A percentile compares a stretch with the other conserved stretches of the same genome.
phyloP scores from a whole-genome alignment of 2,888 invertebrate genomes.

The Monoplex corrugatus region DNA sequence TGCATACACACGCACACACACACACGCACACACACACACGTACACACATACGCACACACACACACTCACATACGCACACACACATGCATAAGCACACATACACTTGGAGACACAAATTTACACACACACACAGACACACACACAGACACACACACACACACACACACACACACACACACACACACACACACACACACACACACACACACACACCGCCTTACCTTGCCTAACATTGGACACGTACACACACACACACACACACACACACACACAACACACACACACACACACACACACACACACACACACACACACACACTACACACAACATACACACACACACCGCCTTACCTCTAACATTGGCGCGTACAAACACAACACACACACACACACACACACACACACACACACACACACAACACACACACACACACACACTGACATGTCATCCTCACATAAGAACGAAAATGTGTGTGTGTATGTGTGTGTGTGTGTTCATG shows the following conservation, averaged over 20 bases:
- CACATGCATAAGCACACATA: not conserved
- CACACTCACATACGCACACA: conserved; percentile 7
- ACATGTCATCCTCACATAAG: not conserved
- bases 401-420: conserved; percentile 28
- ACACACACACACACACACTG: conserved; percentile 8
- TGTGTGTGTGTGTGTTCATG: no score
- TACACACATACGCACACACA: not conserved
- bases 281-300: conserved; percentile 21
- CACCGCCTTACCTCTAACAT: not conserved
- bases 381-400: conserved; percentile 21
- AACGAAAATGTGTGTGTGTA: no score
- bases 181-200: not conserved
- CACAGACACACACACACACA: conserved; percentile 11
- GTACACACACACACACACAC: no score
- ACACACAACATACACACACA: not conserved
- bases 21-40: conserved; percentile 3
- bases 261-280: conserved; percentile 13
- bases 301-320: not conserved
- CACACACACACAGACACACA: conserved; percentile 1
- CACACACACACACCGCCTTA: not conserved
- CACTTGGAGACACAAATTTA: not conserved
- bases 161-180: not conserved
- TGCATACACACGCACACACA: not conserved
- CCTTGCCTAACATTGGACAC: not conserved
- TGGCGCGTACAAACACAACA: no score